Conservation (phyloP, 2,113 vertebrate genomes). For the Piaya cayana region DNA sequence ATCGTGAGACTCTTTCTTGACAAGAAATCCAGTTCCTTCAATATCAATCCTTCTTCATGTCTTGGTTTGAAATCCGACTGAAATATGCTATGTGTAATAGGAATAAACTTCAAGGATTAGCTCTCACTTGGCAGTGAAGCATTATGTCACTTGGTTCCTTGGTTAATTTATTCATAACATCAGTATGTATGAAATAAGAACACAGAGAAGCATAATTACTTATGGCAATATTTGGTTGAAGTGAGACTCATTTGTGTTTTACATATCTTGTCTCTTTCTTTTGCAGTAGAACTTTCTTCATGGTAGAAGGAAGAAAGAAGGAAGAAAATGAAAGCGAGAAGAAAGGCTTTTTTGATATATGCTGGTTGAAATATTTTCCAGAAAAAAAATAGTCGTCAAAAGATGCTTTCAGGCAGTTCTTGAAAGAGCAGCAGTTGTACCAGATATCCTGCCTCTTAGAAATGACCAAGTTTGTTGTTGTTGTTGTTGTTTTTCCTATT, state of each 20-base stretch:
- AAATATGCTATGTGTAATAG: constrained; percentile 21
- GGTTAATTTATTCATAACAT: constrained; percentile 45
- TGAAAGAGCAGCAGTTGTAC: constrained; percentile 31
- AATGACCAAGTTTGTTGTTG: not conserved
- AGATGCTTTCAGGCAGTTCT: constrained; percentile 24
- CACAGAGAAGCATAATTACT: constrained; percentile 42
- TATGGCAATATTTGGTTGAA: constrained; percentile 52
- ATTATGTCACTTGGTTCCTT: constrained; percentile 36
- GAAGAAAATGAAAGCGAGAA: constrained; percentile 22
- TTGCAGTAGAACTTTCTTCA: not conserved
- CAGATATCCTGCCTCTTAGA: not conserved
- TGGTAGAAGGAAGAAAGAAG: not conserved
- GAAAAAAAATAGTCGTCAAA: not conserved
- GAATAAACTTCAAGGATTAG: constrained; percentile 18
- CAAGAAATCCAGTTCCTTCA: not conserved
- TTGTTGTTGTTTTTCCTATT: not conserved
- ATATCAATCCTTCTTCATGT: not conserved
- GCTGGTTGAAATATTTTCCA: constrained; percentile 30
- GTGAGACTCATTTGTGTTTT: constrained; percentile 26
- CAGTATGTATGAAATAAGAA: constrained; percentile 48
- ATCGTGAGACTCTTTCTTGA: not conserved
- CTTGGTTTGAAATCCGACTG: constrained; percentile 1
- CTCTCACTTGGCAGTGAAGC: not conserved
- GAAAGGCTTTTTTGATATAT: not conserved
- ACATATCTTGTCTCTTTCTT: not conserved